These are phyloP conservation scores for Cranoglanis bouderius DNA, from an alignment of 2,113 vertebrate species.

Conservation along the genomic window DNA sequence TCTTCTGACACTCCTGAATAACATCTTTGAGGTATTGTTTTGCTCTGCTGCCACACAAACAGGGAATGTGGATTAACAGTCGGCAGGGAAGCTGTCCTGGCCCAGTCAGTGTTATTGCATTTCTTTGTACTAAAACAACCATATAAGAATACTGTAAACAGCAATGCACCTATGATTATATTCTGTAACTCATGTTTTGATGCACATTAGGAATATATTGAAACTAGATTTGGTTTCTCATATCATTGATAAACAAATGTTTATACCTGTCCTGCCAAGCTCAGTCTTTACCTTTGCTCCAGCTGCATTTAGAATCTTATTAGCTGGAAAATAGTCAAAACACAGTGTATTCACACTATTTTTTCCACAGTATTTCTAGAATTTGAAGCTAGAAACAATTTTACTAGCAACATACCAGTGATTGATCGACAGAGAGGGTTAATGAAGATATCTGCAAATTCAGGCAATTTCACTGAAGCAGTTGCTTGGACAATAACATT, in stretches of 20 bases:
- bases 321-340: neutral
- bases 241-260: neutral
- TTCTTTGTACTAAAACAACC: neutral
- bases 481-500: neutral
- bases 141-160: neutral
- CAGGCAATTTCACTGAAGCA: neutral
- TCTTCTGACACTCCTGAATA: neutral
- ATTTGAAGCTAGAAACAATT: neutral
- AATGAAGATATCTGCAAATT: conserved; percentile 9
- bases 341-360: too few species aligned
- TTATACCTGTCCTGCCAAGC: neutral
- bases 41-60: conserved; percentile 1
- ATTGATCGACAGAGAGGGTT: conserved; percentile 4
- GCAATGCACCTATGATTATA: neutral
- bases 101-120: conserved; percentile 18
- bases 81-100: conserved; percentile 16
- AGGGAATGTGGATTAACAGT: conserved; percentile 2
- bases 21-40: neutral
- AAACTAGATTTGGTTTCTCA: neutral
- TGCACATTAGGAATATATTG: neutral
- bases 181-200: neutral
- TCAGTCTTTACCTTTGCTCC: neutral
- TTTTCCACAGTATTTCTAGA: too few species aligned
- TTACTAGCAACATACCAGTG: conserved; percentile 2
- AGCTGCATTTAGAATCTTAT: conserved; percentile 20